Evolutionary conservation across 1,140 invertebrate species (phyloP), one percentile per base, ranked within the genome.

Genomic region (Dufourea novaeangliae): DNA sequence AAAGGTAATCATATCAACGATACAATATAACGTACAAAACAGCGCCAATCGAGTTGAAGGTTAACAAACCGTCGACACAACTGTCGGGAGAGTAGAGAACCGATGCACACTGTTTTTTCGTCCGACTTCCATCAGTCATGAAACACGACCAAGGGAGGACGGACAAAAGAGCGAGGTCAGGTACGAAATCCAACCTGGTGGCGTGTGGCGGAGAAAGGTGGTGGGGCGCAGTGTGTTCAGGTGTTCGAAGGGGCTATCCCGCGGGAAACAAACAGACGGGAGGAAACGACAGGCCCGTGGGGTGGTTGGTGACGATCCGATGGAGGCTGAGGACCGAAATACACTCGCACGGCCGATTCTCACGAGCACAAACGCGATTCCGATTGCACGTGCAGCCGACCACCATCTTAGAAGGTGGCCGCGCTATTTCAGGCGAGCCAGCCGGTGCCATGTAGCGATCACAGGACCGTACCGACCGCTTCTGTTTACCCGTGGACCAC

Each of bases 341-440:
- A 91, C 87, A 85, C 89, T 90, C 79, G 84, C 87, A 85, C 84
- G 83, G 86, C 83, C 86, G 82, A 90, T 85, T 88, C 80, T 86
- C 84, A 89, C 87, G 34, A 86, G 88, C 76, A 87, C 86, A 61
- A 11, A 39, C 41, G 41, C 62, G 63, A 70, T 80, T 72, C 56
- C 50, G 74, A 75, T 78, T 88, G 79, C 82, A 86, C 74, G 79
- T 87, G 80, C 80, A 82, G 66, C 56, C 84, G 57, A 87, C 85
- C 82, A 88, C 82, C 83, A 87, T 78, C 82, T 75, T 78, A 75
- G 80, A 83, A 82, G 77, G 84, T 85, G 85, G 88, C 82, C 85
- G 86, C 79, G 88, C 90, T 91, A 91, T 91, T 91, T 91, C 89
- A 90, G 84, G 90, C 87, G 72, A 83, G 64, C 87, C 84, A 88